phyloP scores from a whole-genome alignment of 2,113 vertebrate genomes.

The Eurypyga helias region DNA sequence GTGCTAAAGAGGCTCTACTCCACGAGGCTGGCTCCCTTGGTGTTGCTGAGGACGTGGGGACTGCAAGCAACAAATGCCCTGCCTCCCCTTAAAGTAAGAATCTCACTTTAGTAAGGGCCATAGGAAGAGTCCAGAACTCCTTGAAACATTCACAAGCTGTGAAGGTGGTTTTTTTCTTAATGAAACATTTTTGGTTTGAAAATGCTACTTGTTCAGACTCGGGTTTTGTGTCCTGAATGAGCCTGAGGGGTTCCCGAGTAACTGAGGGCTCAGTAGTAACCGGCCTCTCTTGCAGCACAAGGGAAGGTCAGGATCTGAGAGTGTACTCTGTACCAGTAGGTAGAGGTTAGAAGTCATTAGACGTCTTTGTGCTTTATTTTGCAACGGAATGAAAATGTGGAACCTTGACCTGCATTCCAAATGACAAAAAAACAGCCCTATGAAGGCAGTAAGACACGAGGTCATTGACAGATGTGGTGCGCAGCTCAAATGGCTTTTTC shows the following conservation, averaged over 20 bases:
- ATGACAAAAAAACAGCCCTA: neutral
- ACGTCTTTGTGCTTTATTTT: neutral
- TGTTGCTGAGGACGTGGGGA: conserved; percentile 91
- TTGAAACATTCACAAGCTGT: neutral
- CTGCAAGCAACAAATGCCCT: conserved; percentile 92
- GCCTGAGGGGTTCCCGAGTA: neutral
- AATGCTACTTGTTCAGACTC: neutral
- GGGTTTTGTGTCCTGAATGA: neutral
- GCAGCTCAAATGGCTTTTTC: neutral
- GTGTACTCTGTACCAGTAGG: neutral
- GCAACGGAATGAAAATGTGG: neutral
- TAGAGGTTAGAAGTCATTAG: neutral
- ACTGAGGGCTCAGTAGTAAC: neutral
- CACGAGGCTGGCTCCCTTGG: conserved; percentile 82
- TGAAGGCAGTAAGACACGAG: neutral
- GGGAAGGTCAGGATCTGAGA: neutral
- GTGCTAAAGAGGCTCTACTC: conserved; percentile 93
- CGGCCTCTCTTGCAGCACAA: neutral
- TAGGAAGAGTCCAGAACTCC: neutral
- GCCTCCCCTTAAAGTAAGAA: conserved; percentile 87
- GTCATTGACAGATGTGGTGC: neutral
- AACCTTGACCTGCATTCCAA: neutral
- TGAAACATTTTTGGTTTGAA: neutral
- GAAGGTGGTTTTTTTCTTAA: neutral
- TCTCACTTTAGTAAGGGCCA: neutral